These are phyloP conservation scores for Cryptotermes secundus DNA, from an alignment of 1,140 invertebrate species.

Conservation along the genomic window DNA sequence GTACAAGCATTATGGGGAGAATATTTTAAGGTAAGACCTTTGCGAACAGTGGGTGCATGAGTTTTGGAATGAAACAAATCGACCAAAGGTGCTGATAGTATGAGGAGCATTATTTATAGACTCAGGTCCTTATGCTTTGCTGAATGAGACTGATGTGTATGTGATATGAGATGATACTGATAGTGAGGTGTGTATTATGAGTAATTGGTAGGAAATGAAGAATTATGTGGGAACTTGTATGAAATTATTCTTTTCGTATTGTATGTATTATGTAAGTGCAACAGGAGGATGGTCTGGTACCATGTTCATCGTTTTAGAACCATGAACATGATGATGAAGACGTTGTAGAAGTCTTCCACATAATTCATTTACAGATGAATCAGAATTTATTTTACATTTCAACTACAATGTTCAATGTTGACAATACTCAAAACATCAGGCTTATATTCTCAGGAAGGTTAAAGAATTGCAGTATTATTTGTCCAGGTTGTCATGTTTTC, in stretches of 20 bases:
- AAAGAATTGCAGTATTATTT: slow-evolving; percentile 2
- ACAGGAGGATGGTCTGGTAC: background rate
- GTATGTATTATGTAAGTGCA: background rate
- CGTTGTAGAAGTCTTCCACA: background rate
- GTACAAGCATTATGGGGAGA: no score
- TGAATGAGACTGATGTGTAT: background rate
- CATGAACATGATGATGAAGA: background rate
- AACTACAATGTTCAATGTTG: background rate
- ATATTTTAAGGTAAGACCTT: no score
- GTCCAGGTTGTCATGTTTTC: background rate
- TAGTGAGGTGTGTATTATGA: background rate
- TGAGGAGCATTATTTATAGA: background rate
- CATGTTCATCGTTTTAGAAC: background rate
- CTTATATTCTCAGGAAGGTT: slow-evolving; percentile 17
- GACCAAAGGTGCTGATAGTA: background rate
- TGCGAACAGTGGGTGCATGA: no score
- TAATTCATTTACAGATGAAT: slow-evolving; percentile 20
- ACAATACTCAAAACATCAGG: background rate
- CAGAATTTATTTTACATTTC: background rate
- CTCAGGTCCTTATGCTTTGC: background rate
- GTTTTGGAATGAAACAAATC: background rate
- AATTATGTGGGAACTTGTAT: background rate
- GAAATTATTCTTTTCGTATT: background rate
- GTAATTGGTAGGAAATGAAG: background rate
- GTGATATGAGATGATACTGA: background rate